phyloP scores from a whole-genome alignment of 2,888 invertebrate genomes.

The Lomographa bimaculata region DNA sequence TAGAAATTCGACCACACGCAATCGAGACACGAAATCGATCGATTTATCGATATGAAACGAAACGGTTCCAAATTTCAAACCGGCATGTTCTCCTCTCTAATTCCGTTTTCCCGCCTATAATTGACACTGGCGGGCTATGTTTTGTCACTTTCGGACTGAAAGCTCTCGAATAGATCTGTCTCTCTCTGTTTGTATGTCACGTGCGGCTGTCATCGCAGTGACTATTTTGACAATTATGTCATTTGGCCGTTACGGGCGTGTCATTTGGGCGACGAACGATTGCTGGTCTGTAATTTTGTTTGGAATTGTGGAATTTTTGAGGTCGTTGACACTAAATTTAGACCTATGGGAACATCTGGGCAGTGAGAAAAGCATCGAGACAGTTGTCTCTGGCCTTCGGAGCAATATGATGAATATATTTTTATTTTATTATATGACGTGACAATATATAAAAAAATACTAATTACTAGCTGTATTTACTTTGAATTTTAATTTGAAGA shows the following conservation, averaged over 20 bases:
- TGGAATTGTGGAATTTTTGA: slow-evolving; percentile 70
- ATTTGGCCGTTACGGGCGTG: slow-evolving; percentile 80
- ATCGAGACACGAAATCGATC: slow-evolving; percentile 71
- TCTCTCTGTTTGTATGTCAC: slow-evolving; percentile 66
- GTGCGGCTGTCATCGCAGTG: slow-evolving; percentile 77
- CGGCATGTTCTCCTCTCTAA: slow-evolving; percentile 75
- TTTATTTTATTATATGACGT: too few relatives aligned
- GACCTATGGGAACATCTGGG: slow-evolving; percentile 77
- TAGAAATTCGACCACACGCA: slow-evolving; percentile 81
- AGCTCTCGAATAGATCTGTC: slow-evolving; percentile 40
- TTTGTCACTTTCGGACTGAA: slow-evolving; percentile 45
- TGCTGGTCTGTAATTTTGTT: slow-evolving; percentile 77
- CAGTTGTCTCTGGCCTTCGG: slow-evolving; percentile 7
- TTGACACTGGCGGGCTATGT: slow-evolving; percentile 77
- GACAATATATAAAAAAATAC: too few relatives aligned
- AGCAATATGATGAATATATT: slow-evolving; percentile 7
- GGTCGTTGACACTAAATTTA: slow-evolving; percentile 68
- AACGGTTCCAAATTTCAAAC: slow-evolving; percentile 81
- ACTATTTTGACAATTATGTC: slow-evolving; percentile 84
- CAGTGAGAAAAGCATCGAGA: slow-evolving; percentile 42
- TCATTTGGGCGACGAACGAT: slow-evolving; percentile 81
- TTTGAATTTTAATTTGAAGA: too few relatives aligned
- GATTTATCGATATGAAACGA: slow-evolving; percentile 81
- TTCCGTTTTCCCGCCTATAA: slow-evolving; percentile 82
- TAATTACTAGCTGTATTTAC: too few relatives aligned